phyloP scores from a whole-genome alignment of 1,140 invertebrate species.

The Bombus ignitus region DNA sequence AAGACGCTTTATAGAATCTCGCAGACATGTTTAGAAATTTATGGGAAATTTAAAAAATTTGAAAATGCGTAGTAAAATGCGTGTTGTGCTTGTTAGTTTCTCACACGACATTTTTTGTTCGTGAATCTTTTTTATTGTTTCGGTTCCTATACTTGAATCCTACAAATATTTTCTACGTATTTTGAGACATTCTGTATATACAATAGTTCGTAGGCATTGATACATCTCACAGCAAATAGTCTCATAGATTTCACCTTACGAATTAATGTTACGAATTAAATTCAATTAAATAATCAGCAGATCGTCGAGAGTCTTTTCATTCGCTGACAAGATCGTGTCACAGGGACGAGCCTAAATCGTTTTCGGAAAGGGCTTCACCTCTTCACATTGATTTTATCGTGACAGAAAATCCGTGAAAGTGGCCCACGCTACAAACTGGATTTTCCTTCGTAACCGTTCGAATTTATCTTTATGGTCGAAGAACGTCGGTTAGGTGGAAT shows the following conservation, averaged over 20 bases:
- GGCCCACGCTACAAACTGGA: constrained; percentile 13
- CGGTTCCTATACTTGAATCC: no score
- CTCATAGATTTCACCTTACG: not conserved
- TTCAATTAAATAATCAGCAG: not conserved
- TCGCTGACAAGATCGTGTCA: not conserved
- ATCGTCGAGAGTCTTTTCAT: not conserved
- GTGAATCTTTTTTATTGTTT: no score
- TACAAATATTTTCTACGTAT: no score
- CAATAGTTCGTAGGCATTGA: no score
- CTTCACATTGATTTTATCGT: constrained; percentile 4
- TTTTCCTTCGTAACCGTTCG: not conserved
- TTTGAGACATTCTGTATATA: no score
- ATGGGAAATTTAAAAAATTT: no score
- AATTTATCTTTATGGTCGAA: constrained; percentile 10
- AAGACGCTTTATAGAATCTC: no score
- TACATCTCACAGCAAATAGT: no score
- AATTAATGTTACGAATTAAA: not conserved
- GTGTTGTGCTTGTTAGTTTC: no score
- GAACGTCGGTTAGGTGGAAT: constrained; percentile 2
- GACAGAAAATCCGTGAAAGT: constrained; percentile 8
- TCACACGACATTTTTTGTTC: no score
- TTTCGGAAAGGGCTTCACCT: not conserved
- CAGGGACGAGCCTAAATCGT: not conserved
- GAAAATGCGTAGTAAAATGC: no score
- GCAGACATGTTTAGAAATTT: no score